A percentile compares a stretch with the other conserved stretches of the same genome.
Evolutionary conservation across 1,140 invertebrate genomes (phyloP).

Genomic region (Ostrea denselamellosa): DNA sequence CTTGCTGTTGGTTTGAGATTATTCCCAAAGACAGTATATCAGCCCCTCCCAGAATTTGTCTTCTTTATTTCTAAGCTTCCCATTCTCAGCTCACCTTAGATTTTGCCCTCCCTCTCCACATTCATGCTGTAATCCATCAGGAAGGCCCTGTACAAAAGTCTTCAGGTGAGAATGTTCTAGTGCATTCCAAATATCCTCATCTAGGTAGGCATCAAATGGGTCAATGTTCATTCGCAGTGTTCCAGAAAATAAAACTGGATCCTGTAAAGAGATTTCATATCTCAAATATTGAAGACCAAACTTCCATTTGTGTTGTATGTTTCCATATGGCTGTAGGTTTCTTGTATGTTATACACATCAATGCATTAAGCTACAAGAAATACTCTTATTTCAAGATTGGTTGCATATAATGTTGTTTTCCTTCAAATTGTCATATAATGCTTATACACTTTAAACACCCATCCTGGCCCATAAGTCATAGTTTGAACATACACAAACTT

Average conservation of each 20-base stretch:
- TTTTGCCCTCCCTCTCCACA: conserved; percentile 56
- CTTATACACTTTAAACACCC: no score
- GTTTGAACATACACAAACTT: no score
- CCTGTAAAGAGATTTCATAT: conserved; percentile 66
- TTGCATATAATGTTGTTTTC: no score
- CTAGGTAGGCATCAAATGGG: conserved; percentile 81
- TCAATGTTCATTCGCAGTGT: conserved; percentile 82
- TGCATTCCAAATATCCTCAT: conserved; percentile 78
- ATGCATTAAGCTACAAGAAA: no score
- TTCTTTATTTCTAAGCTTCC: neutral
- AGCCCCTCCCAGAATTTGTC: neutral
- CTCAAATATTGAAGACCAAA: neutral
- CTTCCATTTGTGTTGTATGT: neutral
- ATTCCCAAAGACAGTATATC: no score
- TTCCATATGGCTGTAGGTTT: no score
- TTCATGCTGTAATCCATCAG: conserved; percentile 61
- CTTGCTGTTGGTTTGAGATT: no score
- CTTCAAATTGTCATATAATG: no score
- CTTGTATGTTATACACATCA: no score
- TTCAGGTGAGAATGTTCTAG: conserved; percentile 69
- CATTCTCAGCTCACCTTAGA: neutral
- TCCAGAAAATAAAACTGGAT: conserved; percentile 79
- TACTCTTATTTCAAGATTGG: no score
- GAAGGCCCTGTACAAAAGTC: conserved; percentile 67
- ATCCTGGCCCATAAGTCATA: no score